Evolutionary conservation across 2,888 invertebrate genomes (phyloP).

Genomic region (Epistrophe grossulariae): DNA sequence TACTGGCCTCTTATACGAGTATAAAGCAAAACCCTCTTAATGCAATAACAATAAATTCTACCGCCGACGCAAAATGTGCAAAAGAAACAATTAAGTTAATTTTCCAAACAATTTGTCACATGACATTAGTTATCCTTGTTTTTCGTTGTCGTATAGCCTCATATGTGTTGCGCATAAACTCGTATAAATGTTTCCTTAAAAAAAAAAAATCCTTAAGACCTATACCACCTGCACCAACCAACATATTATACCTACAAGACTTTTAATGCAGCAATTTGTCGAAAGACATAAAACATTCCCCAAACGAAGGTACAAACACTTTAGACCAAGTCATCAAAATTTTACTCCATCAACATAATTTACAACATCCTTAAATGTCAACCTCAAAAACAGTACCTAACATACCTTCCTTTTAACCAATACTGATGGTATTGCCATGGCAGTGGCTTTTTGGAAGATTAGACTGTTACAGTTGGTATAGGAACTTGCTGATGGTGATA

Average conservation of each 20-base stretch:
- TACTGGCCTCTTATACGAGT: too few relatives aligned
- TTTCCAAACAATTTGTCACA: slow-evolving; percentile 72
- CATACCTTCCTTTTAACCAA: neutral
- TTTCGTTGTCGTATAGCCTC: neutral
- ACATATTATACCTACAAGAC: neutral
- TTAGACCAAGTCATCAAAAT: slow-evolving; percentile 46
- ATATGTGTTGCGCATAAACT: slow-evolving; percentile 6
- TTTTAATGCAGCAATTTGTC: slow-evolving; percentile 30
- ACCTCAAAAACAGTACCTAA: slow-evolving; percentile 1
- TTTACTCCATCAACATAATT: slow-evolving; percentile 54
- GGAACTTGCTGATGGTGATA: neutral
- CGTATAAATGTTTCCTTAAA: neutral
- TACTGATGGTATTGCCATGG: neutral
- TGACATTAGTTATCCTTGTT: slow-evolving; percentile 15
- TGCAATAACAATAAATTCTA: slow-evolving; percentile 61
- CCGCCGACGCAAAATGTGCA: slow-evolving; percentile 52
- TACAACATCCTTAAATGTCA: slow-evolving; percentile 20
- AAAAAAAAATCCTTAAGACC: neutral
- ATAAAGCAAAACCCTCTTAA: neutral
- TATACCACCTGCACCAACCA: neutral
- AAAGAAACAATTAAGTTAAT: slow-evolving; percentile 71
- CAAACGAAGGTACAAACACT: neutral
- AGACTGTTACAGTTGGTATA: neutral
- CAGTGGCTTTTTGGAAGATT: neutral
- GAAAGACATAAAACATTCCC: slow-evolving; percentile 25